Percentiles rank a stretch among this genome's conserved stretches.
Conservation (phyloP, 1,140 invertebrate genomes). For the Lasaia peninsularis region DNA sequence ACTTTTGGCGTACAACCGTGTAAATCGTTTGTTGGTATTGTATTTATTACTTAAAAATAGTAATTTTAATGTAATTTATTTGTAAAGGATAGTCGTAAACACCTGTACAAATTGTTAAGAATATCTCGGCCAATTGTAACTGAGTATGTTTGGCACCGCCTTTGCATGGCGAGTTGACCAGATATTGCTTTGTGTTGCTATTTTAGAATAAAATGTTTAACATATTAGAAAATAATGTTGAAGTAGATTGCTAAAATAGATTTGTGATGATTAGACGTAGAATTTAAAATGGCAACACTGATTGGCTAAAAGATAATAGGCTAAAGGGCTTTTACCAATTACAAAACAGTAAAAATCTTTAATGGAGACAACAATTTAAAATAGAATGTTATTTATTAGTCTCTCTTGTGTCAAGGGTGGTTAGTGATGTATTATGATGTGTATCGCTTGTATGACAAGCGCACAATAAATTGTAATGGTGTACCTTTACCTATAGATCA, state of each 20-base stretch:
- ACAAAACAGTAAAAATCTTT: not conserved
- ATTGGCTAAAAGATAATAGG: not conserved
- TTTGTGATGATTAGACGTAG: conserved; percentile 9
- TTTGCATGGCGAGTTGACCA: not conserved
- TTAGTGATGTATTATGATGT: conserved; percentile 37
- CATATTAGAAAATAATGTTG: not conserved
- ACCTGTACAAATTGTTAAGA: conserved; percentile 33
- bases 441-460: conserved; percentile 69
- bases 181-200: not conserved
- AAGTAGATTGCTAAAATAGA: conserved; percentile 3
- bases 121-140: conserved; percentile 9
- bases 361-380: conserved; percentile 12
- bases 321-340: not conserved
- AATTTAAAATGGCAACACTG: conserved; percentile 8
- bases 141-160: not conserved
- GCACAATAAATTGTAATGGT: conserved; percentile 37
- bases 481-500: not conserved
- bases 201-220: not conserved
- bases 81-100: conserved; percentile 55
- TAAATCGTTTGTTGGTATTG: conserved; percentile 52
- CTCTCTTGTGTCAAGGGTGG: conserved; percentile 21
- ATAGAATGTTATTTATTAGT: conserved; percentile 18
- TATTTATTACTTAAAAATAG: conserved; percentile 70
- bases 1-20: conserved; percentile 31
- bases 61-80: conserved; percentile 70